Evolutionary conservation across 2,113 vertebrate species (phyloP).

Genomic region (Craseonycteris thonglongyai): DNA sequence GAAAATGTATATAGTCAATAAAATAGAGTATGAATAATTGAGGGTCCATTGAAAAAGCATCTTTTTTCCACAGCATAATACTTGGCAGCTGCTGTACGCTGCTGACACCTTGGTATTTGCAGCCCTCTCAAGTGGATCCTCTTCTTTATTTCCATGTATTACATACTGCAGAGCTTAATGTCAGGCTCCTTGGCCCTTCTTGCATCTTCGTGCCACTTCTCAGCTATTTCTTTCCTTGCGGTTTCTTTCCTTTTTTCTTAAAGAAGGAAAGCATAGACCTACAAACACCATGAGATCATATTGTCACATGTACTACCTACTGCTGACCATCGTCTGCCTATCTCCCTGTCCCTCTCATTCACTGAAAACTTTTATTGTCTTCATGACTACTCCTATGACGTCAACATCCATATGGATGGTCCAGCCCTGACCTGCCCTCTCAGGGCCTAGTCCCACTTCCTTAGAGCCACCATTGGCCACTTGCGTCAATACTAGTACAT

Average conservation of each 20-base stretch:
- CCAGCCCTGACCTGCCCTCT: background rate
- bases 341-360: background rate
- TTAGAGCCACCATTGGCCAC: background rate
- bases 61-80: background rate
- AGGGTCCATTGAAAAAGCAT: background rate
- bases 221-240: background rate
- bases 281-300: background rate
- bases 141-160: background rate
- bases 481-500: background rate
- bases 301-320: background rate
- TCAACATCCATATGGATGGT: background rate
- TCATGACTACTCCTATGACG: background rate
- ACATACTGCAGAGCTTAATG: background rate
- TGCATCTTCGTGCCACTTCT: background rate
- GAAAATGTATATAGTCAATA: background rate
- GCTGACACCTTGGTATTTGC: background rate
- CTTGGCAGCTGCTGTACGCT: background rate
- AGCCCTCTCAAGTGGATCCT: background rate
- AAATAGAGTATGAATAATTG: background rate
- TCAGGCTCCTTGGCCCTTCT: background rate
- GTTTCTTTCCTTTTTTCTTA: background rate
- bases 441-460: background rate
- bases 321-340: background rate
- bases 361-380: background rate
- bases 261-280: background rate